Evolutionary conservation across 2,113 vertebrate species (phyloP).

Genomic region (Pelecanus crispus): DNA sequence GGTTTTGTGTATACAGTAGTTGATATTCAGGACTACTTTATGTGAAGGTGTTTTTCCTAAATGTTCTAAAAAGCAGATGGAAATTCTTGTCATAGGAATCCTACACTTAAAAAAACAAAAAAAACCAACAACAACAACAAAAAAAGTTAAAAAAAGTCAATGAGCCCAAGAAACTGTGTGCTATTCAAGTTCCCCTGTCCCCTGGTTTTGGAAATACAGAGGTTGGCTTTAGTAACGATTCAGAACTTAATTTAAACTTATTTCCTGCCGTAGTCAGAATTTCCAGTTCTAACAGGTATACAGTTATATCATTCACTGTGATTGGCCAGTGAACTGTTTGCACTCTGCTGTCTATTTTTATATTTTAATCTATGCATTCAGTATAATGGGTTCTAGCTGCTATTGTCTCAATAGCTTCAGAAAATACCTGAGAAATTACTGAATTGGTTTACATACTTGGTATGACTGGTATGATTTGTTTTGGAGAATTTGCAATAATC

Average conservation of each 20-base stretch:
- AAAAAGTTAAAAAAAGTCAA: rapidly evolving
- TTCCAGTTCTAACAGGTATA: background rate
- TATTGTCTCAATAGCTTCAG: background rate
- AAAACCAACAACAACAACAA: background rate
- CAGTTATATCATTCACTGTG: background rate
- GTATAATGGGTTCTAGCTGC: background rate
- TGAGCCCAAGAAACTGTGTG: background rate
- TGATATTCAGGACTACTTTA: background rate
- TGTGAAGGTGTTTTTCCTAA: background rate
- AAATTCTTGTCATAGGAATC: background rate
- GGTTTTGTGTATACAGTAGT: background rate
- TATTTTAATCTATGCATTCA: background rate
- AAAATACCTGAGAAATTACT: background rate
- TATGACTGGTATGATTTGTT: background rate
- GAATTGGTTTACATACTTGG: background rate
- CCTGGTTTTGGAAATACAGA: background rate
- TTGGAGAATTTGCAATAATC: background rate
- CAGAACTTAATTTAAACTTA: background rate
- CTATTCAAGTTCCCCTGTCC: background rate
- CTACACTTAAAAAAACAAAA: background rate
- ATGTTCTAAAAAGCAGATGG: background rate
- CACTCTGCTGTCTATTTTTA: background rate
- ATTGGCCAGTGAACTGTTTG: background rate
- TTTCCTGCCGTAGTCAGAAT: background rate
- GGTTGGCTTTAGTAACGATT: background rate